A percentile compares a stretch with the other conserved stretches of the same genome.
These are phyloP conservation scores for Endotricha flammealis DNA, from an alignment of 2,888 invertebrate species.

Conservation along the genomic window DNA sequence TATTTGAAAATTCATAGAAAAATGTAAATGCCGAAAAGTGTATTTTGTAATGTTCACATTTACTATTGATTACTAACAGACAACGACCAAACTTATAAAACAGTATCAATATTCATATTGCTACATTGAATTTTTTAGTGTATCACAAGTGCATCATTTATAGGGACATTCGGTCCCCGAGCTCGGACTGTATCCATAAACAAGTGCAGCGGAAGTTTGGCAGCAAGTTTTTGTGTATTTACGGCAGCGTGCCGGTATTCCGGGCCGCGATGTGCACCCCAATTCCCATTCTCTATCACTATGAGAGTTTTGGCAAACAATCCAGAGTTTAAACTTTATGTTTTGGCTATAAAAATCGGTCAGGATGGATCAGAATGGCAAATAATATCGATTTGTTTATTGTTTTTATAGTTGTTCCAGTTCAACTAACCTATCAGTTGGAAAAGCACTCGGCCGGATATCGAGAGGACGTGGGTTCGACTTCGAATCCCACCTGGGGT, in stretches of 20 bases:
- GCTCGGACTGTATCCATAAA: slow-evolving; percentile 58
- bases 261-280: slow-evolving; percentile 36
- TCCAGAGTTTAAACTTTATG: slow-evolving; percentile 36
- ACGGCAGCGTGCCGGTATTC: slow-evolving; percentile 40
- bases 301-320: slow-evolving; percentile 46
- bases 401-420: too few relatives aligned
- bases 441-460: too few relatives aligned
- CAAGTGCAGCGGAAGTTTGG: slow-evolving; percentile 66
- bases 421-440: too few relatives aligned
- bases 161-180: slow-evolving; percentile 40
- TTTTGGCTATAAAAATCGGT: slow-evolving; percentile 21
- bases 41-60: too few relatives aligned
- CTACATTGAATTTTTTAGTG: slow-evolving; percentile 5
- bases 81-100: not conserved
- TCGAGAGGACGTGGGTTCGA: too few relatives aligned
- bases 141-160: slow-evolving; percentile 35
- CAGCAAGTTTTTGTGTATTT: slow-evolving; percentile 68
- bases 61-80: too few relatives aligned
- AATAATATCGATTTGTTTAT: slow-evolving; percentile 1
- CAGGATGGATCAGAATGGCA: slow-evolving; percentile 7
- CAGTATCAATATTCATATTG: slow-evolving; percentile 1
- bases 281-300: slow-evolving; percentile 39
- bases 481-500: too few relatives aligned
- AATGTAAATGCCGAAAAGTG: too few relatives aligned
- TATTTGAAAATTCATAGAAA: too few relatives aligned